Percentiles rank a stretch among this genome's conserved stretches.
Conservation (phyloP, 2,113 vertebrate species). For the Cyphomyrus discorhynchus region DNA sequence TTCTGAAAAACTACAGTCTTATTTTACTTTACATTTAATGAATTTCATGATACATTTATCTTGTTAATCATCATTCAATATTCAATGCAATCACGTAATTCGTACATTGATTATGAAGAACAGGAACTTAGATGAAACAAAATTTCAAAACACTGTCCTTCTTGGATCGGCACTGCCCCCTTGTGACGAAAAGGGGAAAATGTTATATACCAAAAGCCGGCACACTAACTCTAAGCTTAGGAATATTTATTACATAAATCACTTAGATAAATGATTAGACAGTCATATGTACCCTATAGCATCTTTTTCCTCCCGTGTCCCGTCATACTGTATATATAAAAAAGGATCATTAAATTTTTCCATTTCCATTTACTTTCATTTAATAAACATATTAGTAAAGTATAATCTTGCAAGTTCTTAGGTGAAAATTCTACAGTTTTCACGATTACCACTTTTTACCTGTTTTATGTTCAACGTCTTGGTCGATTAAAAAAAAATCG, state of each 20-base stretch:
- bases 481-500: not conserved
- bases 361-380: not conserved
- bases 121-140: not conserved
- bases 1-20: not conserved
- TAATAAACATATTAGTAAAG: not conserved
- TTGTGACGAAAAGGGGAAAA: not conserved
- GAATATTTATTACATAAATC: not conserved
- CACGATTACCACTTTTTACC: not conserved
- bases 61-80: not conserved
- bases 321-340: not conserved
- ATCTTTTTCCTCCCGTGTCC: not conserved
- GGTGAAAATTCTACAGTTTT: not conserved
- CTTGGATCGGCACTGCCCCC: conserved; percentile 10
- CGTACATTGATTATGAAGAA: not conserved
- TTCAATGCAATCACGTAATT: not conserved
- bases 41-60: not conserved
- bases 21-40: not conserved
- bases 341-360: not conserved
- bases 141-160: not conserved
- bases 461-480: not conserved
- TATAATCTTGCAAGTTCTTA: not conserved
- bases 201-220: not conserved
- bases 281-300: not conserved
- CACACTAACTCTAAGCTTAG: not conserved
- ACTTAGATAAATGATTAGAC: not conserved